Base-by-base conservation (phyloP, 2,888 invertebrate genomes). In the Drosophila flavopinicola region DNA sequence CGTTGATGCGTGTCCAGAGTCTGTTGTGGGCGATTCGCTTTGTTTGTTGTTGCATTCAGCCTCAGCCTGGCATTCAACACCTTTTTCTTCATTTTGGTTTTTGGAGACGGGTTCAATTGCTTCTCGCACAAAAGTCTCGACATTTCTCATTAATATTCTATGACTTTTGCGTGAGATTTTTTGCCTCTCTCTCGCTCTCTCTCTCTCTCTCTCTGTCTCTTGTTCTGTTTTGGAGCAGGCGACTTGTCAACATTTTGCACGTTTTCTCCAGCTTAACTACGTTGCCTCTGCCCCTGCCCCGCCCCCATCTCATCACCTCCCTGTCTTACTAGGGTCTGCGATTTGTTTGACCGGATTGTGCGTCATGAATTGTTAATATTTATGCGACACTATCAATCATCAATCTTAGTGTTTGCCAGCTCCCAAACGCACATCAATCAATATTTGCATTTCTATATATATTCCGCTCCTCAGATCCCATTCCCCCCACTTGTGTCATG, bases 361-460 rank as follows among this genome's bases (percentile, higher is more conserved):
- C 68, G 75, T 61, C 74, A 80, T 78, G 79, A 79, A 85, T 85
- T 85, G 85, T 78, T 85, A 85, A 80, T 74, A 85, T 79, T 79
- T 85, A 80, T 85, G 82, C 63, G 82, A 85, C 82, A 74, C 85
- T 85, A 80, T 85, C 82, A 79, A 85, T 85, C 82, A 85, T 78
- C 75, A 82, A 77, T 79, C 85, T 73, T 70, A 32, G 63, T 69
- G 39, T 23, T 20, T 32, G 32, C 45, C 45, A 51, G 23, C 58
- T 24, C 17, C 41, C 17, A 29, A 42, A 29, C 38, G 51, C 61
- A 66, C 69, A 84, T 80, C 80, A 77, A 77, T 79, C 78, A 76
- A 73, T 73, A 80, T 80, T 84, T 67, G 72, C 69, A 84, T 79
- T 67, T 66, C 51, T 58, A 41, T 48, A 38, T 41, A 11, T 5